Percentiles rank a stretch among this genome's conserved stretches.
Conservation (phyloP, 2,797 vertebrate species). For the Danionella dracula region DNA sequence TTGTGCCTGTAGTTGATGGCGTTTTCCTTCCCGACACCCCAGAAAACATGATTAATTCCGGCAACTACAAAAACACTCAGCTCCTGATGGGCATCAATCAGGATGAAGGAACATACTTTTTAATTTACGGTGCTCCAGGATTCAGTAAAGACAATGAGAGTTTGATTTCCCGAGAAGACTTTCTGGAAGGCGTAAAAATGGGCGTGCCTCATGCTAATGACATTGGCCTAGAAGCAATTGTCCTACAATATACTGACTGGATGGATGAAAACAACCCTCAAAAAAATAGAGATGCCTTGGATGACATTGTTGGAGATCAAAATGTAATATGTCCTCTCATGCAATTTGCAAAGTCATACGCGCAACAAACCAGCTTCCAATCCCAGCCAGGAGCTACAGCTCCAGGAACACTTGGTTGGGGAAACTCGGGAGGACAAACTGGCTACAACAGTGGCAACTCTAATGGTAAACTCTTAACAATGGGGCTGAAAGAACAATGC, state of each 20-base stretch:
- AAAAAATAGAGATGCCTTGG: slow-evolving; percentile 86
- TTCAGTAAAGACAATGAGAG: slow-evolving; percentile 94
- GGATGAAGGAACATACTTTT: slow-evolving; percentile 88
- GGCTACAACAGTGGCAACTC: slow-evolving; percentile 59
- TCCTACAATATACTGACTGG: slow-evolving; percentile 93
- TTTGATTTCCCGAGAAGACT: slow-evolving; percentile 85
- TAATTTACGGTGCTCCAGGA: slow-evolving; percentile 86
- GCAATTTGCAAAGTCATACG: slow-evolving; percentile 75
- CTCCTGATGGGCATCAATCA: slow-evolving; percentile 85
- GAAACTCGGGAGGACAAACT: slow-evolving; percentile 41
- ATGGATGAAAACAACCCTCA: slow-evolving; percentile 78
- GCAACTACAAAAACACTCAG: slow-evolving; percentile 80
- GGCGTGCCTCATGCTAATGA: slow-evolving; percentile 87
- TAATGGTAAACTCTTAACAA: slow-evolving; percentile 51
- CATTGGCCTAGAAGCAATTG: slow-evolving; percentile 84
- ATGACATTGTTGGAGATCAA: slow-evolving; percentile 88
- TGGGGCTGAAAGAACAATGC: background rate
- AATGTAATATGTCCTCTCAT: slow-evolving; percentile 87
- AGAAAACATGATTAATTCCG: slow-evolving; percentile 75
- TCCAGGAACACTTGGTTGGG: slow-evolving; percentile 42
- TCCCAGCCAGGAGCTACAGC: slow-evolving; percentile 43
- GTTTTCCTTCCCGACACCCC: slow-evolving; percentile 81
- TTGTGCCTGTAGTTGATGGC: slow-evolving; percentile 86
- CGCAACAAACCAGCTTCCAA: slow-evolving; percentile 64
- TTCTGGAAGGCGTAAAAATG: slow-evolving; percentile 80